Percentiles rank a stretch among this genome's conserved stretches.
phyloP scores from a whole-genome alignment of 2,113 vertebrate species.

The Hirundichthys speculiger region DNA sequence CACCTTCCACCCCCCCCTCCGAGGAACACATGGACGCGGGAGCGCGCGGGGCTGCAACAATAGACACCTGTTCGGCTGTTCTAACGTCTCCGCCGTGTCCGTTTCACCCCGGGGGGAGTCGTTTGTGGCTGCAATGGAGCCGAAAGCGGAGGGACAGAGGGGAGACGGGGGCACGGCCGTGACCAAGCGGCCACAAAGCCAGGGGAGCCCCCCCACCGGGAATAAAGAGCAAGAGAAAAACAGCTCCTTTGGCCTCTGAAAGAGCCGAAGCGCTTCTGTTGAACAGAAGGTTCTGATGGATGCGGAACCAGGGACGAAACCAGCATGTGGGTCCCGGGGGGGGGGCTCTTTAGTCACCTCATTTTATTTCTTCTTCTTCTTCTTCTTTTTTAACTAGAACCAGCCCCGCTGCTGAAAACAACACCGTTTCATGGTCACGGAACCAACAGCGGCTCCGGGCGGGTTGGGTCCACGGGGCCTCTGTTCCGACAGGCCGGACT shows the following conservation, averaged over 20 bases:
- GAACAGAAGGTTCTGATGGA: not conserved
- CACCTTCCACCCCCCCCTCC: too few species aligned
- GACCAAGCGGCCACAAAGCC: conserved; percentile 59
- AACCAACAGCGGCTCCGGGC: too few species aligned
- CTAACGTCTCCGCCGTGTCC: not conserved
- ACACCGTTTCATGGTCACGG: too few species aligned
- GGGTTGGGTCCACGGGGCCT: too few species aligned
- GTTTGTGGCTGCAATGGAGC: conserved; percentile 6
- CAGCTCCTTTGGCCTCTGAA: conserved; percentile 12
- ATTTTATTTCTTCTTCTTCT: too few species aligned
- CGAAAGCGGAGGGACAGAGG: conserved; percentile 50
- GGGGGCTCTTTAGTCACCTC: too few species aligned
- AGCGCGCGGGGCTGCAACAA: too few species aligned
- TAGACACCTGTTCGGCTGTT: too few species aligned
- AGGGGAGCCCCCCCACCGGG: conserved; percentile 42
- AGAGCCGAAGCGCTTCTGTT: conserved; percentile 26
- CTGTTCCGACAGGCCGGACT: too few species aligned
- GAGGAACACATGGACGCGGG: not conserved
- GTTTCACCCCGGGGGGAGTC: too few species aligned
- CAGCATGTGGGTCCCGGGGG: not conserved
- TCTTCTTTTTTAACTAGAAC: too few species aligned
- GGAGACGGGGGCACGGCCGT: conserved; percentile 46
- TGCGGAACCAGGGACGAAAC: not conserved
- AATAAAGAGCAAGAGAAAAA: conserved; percentile 25
- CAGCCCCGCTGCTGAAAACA: too few species aligned